Evolutionary conservation across 2,797 vertebrate genomes (phyloP).

Genomic region (Hydrolagus colliei): DNA sequence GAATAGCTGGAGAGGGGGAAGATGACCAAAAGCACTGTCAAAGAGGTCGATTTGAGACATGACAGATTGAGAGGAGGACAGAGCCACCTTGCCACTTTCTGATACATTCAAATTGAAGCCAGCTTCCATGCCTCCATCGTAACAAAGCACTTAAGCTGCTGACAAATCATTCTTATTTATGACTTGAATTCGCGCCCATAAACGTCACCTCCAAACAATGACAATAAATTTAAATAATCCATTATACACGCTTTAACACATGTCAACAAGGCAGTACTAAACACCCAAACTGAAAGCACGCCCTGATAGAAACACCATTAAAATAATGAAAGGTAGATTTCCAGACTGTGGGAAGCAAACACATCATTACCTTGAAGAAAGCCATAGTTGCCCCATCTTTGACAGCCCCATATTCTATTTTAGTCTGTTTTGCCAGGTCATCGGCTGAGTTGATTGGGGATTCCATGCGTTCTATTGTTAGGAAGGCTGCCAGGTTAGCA

Average conservation of each 20-base stretch:
- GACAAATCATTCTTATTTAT: slow-evolving; percentile 14
- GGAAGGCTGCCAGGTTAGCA: slow-evolving; percentile 89
- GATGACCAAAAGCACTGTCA: too few species aligned
- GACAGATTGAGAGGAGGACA: too few species aligned
- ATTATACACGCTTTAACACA: slow-evolving; percentile 11
- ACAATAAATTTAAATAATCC: slow-evolving; percentile 22
- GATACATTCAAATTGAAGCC: background rate
- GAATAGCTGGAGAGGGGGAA: too few species aligned
- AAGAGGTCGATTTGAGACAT: too few species aligned
- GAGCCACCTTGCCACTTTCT: background rate
- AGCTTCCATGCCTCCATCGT: background rate
- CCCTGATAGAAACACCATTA: too few species aligned
- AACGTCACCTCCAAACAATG: slow-evolving; percentile 16
- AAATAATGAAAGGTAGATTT: too few species aligned
- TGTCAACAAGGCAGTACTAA: background rate
- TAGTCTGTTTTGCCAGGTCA: slow-evolving; percentile 95
- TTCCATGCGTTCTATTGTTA: slow-evolving; percentile 94
- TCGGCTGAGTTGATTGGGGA: slow-evolving; percentile 90
- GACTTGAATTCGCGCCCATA: background rate
- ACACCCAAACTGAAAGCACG: background rate
- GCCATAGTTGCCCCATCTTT: slow-evolving; percentile 94
- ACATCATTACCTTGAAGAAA: slow-evolving; percentile 84
- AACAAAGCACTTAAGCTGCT: background rate
- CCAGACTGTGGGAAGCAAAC: too few species aligned
- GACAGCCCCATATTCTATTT: slow-evolving; percentile 92